Evolutionary conservation across 2,888 invertebrate genomes (phyloP).

Genomic region (Phaedon cochleariae): DNA sequence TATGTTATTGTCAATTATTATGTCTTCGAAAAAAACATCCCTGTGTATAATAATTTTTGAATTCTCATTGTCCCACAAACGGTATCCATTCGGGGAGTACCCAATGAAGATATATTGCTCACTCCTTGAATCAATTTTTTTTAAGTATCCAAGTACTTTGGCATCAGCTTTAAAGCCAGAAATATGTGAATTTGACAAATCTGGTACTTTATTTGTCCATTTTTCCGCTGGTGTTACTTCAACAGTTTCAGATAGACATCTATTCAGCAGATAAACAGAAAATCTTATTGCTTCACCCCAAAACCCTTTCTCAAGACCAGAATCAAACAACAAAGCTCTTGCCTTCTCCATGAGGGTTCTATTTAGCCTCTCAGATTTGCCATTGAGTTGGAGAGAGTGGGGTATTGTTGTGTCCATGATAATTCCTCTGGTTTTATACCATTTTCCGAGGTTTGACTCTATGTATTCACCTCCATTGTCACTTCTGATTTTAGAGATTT

Average conservation of each 20-base stretch:
- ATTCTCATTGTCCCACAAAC: constrained; percentile 26
- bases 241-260: constrained; percentile 25
- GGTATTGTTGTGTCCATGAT: constrained; percentile 33
- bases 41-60: constrained; percentile 21
- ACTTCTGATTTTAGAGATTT: constrained; percentile 36
- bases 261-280: constrained; percentile 32
- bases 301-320: constrained; percentile 23
- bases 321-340: constrained; percentile 38
- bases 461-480: constrained; percentile 42
- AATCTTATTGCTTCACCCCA: constrained; percentile 34
- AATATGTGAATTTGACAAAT: constrained; percentile 45
- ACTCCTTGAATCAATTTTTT: constrained; percentile 45
- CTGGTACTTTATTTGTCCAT: constrained; percentile 47
- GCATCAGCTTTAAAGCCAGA: constrained; percentile 48
- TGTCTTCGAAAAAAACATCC: constrained; percentile 35
- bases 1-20: background rate
- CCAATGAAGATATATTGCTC: constrained; percentile 45
- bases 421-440: constrained; percentile 37
- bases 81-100: constrained; percentile 32
- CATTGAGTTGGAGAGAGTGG: constrained; percentile 43
- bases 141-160: constrained; percentile 39
- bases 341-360: constrained; percentile 40
- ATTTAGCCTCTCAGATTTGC: constrained; percentile 33
- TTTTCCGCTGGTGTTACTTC: constrained; percentile 47
- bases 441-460: constrained; percentile 28